phyloP scores from a whole-genome alignment of 2,113 vertebrate genomes.

The Semnornis frantzii region DNA sequence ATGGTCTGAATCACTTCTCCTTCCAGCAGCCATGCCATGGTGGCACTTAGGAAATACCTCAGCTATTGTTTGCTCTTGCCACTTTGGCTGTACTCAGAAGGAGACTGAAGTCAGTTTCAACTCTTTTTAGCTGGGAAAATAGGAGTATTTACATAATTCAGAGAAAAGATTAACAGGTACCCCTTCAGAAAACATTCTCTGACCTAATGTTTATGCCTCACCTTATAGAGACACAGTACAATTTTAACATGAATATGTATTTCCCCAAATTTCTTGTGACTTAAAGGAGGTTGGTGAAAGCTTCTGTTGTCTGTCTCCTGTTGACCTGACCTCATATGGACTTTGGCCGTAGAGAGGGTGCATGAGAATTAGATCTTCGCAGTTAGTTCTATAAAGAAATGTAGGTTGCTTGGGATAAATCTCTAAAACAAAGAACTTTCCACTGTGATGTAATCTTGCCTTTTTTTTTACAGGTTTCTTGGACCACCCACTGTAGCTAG shows the following conservation, averaged over 20 bases:
- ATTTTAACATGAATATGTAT: not conserved
- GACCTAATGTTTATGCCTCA: not conserved
- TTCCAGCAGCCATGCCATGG: not conserved
- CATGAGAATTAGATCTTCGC: not conserved
- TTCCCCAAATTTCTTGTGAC: not conserved
- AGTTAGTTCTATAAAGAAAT: not conserved
- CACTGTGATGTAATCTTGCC: not conserved
- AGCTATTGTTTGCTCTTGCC: not conserved
- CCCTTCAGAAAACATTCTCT: too few relatives aligned
- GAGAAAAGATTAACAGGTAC: not conserved
- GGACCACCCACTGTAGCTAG: not conserved
- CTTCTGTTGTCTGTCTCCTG: not conserved
- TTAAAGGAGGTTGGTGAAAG: not conserved
- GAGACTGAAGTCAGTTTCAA: rapidly evolving
- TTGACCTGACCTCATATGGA: not conserved
- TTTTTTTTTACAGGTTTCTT: not conserved
- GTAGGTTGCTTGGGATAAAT: not conserved
- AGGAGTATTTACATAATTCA: not conserved
- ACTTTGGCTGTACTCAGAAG: not conserved
- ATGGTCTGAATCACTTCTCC: not conserved
- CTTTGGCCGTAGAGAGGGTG: not conserved
- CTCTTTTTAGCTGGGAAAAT: not conserved
- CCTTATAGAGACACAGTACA: rapidly evolving
- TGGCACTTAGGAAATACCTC: not conserved
- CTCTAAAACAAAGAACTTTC: not conserved